Evolutionary conservation across 2,888 invertebrate genomes (phyloP).

Genomic region (Synanthedon andrenaeformis): DNA sequence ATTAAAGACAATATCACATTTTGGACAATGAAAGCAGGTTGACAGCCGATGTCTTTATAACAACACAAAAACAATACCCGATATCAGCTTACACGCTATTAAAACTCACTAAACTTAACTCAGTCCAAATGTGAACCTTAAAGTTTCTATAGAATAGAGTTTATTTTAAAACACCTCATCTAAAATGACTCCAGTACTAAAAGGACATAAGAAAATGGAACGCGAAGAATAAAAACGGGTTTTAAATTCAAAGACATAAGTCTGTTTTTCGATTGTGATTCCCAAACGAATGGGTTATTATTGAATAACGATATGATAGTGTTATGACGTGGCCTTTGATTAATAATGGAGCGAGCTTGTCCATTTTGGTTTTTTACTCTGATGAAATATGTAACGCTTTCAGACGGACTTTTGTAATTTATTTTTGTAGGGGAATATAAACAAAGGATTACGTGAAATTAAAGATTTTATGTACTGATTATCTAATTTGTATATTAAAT

Average conservation of each 20-base stretch:
- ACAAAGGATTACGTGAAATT: background rate
- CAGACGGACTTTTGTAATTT: conserved; percentile 18
- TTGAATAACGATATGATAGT: conserved; percentile 63
- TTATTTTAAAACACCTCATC: conserved; percentile 10
- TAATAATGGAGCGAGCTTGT: conserved; percentile 64
- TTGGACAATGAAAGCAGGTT: conserved; percentile 36
- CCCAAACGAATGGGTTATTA: conserved; percentile 52
- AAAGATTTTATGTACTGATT: background rate
- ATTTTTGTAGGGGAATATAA: conserved; percentile 1
- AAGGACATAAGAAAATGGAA: conserved; percentile 13
- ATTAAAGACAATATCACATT: conserved; percentile 40
- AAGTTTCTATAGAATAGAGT: conserved; percentile 6
- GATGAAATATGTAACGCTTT: conserved; percentile 51
- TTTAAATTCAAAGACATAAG: background rate
- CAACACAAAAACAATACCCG: conserved; percentile 55
- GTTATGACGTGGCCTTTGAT: conserved; percentile 67
- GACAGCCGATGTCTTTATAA: conserved; percentile 64
- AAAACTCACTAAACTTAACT: conserved; percentile 18
- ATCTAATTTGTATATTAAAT: too few relatives aligned
- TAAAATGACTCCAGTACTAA: conserved; percentile 10
- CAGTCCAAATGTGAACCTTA: conserved; percentile 12
- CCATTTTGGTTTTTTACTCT: conserved; percentile 43
- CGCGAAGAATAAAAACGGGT: conserved; percentile 6
- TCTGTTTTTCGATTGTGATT: conserved; percentile 10
- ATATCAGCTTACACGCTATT: conserved; percentile 52